Percentiles rank a stretch among this genome's conserved stretches.
These are phyloP conservation scores for Mohoua ochrocephala DNA, from an alignment of 2,113 vertebrate species.

Conservation along the genomic window DNA sequence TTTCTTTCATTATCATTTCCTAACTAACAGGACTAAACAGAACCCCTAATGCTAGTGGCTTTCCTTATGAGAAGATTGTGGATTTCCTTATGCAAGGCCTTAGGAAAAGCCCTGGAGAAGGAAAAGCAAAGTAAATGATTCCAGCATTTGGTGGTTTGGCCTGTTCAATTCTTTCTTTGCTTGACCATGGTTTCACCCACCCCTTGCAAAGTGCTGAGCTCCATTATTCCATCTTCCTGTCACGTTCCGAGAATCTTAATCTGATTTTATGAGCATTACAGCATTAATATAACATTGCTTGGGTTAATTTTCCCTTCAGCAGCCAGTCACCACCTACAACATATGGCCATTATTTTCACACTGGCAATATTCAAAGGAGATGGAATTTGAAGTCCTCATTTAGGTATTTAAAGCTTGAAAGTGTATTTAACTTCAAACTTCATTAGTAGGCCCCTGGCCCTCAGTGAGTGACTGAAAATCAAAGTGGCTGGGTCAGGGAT, in stretches of 20 bases:
- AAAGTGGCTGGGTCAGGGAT: background rate
- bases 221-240: background rate
- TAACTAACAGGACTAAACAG: background rate
- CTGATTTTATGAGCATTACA: background rate
- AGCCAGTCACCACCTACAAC: background rate
- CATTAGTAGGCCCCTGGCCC: background rate
- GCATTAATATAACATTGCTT: background rate
- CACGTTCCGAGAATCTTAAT: background rate
- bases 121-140: background rate
- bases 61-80: background rate
- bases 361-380: background rate
- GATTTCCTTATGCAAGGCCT: background rate
- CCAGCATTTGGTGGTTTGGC: background rate
- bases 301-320: background rate
- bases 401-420: constrained; percentile 9
- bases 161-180: background rate
- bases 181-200: background rate
- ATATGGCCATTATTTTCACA: background rate
- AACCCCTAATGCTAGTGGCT: background rate
- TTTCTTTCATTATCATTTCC: background rate
- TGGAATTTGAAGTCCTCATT: background rate
- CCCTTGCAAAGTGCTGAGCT: background rate
- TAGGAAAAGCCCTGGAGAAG: background rate
- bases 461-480: constrained; percentile 16
- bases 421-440: background rate